Conservation (phyloP, 2,113 vertebrate species). For the Dipodomys stephensi region DNA sequence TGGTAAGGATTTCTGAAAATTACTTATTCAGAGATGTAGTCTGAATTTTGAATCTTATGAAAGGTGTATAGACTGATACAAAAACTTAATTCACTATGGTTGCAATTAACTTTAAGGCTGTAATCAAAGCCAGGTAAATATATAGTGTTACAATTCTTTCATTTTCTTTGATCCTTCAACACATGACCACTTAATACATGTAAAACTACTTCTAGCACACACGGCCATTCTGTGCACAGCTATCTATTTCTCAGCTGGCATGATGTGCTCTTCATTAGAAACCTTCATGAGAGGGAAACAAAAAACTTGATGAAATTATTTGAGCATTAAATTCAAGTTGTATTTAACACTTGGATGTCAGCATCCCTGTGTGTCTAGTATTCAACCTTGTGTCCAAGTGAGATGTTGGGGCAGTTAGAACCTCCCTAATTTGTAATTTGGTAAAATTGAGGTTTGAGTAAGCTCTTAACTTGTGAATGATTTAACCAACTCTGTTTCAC, state of each 20-base stretch:
- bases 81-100: conserved; percentile 6
- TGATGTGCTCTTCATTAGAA: background rate
- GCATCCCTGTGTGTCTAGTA: background rate
- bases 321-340: background rate
- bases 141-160: background rate
- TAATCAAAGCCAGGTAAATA: background rate
- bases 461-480: background rate
- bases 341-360: background rate
- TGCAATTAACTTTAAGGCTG: background rate
- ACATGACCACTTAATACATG: background rate
- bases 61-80: background rate
- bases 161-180: background rate
- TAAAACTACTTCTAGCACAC: background rate
- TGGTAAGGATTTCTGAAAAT: background rate
- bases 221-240: background rate
- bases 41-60: conserved; percentile 12
- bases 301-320: background rate
- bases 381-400: background rate
- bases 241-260: background rate
- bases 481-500: background rate
- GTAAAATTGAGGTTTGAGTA: conserved; percentile 38
- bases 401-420: conserved; percentile 31
- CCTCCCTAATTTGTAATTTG: background rate
- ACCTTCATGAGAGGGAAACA: no score
- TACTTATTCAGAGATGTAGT: background rate